Percentiles rank a stretch among this genome's conserved stretches.
Evolutionary conservation across 1,140 invertebrate species (phyloP).

Genomic region (Dendrolimus kikuchii): DNA sequence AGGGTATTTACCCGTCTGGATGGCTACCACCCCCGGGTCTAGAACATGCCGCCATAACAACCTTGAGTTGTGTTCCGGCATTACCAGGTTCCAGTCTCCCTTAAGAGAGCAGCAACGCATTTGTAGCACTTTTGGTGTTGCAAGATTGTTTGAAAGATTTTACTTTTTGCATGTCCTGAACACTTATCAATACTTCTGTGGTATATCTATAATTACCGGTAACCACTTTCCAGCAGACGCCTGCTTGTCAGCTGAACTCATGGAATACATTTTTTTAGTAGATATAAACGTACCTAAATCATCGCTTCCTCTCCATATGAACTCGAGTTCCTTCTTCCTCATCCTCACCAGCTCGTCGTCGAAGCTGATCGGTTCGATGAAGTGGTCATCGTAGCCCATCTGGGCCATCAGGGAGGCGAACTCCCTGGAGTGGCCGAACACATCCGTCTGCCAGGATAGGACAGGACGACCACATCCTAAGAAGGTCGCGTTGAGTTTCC

Average conservation of each 20-base stretch:
- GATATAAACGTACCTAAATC: conserved; percentile 73
- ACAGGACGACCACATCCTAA: conserved; percentile 84
- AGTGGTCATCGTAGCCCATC: conserved; percentile 89
- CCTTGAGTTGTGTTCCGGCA: no score
- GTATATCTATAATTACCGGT: no score
- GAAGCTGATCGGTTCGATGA: conserved; percentile 91
- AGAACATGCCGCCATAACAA: no score
- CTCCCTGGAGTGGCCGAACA: conserved; percentile 92
- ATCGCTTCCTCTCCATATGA: conserved; percentile 87
- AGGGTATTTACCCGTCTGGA: no score
- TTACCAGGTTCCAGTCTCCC: no score
- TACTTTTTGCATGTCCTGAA: no score
- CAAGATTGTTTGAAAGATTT: no score
- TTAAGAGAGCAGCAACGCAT: no score
- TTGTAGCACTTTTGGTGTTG: no score
- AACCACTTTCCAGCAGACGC: not conserved
- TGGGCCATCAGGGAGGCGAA: conserved; percentile 88
- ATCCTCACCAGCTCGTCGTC: conserved; percentile 83
- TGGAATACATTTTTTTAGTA: not conserved
- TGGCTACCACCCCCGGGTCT: no score
- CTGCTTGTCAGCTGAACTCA: not conserved
- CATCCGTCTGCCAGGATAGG: conserved; percentile 94
- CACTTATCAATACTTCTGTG: no score
- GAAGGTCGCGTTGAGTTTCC: conserved; percentile 84
- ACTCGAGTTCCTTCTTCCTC: conserved; percentile 80